Evolutionary conservation across 1,140 invertebrate genomes (phyloP), one percentile per base, ranked within the genome.

Genomic region (Platyura marginata): DNA sequence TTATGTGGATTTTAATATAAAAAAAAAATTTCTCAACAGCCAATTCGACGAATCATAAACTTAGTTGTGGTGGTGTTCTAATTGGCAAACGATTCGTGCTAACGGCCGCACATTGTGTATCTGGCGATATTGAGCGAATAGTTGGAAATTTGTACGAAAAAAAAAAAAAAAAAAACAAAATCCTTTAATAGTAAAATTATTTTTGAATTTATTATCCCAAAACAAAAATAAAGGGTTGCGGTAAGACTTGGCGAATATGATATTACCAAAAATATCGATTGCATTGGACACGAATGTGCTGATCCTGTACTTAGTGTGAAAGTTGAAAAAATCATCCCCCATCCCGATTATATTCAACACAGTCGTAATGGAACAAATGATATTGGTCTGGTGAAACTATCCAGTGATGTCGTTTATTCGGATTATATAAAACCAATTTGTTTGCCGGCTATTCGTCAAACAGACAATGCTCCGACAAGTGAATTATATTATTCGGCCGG

Each of bases 101-200:
- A 20, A 88, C 86, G 0, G 86, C 87, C 0, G 81, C 81, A 2
- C 87, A 91, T 53, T 29, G 25, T 91, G 86, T 49, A 62, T 89
- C 10, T 70, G 72, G 48, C 70, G 71, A 21, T 65, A 29, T 29
- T 13, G 25, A 29, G 13, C 6, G 25, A 29, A 29, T 8, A 29
- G 13, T 29, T 29, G 25, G 25, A 29, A 29, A 29, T 8, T 29
- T 29, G 25, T 29, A 8, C 6, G 25, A n/a, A n/a, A n/a, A n/a
- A n/a, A n/a, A n/a, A n/a, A n/a, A n/a, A n/a, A n/a, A n/a, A n/a
- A n/a, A n/a, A n/a, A n/a, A n/a, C n/a, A n/a, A n/a, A n/a, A n/a
- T n/a, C n/a, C n/a, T n/a, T n/a, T n/a, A n/a, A n/a, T n/a, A n/a
- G n/a, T n/a, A n/a, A n/a, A n/a, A n/a, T n/a, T n/a, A n/a, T n/a